Evolutionary conservation across 1,140 invertebrate genomes (phyloP).

Genomic region (Arion vulgaris): DNA sequence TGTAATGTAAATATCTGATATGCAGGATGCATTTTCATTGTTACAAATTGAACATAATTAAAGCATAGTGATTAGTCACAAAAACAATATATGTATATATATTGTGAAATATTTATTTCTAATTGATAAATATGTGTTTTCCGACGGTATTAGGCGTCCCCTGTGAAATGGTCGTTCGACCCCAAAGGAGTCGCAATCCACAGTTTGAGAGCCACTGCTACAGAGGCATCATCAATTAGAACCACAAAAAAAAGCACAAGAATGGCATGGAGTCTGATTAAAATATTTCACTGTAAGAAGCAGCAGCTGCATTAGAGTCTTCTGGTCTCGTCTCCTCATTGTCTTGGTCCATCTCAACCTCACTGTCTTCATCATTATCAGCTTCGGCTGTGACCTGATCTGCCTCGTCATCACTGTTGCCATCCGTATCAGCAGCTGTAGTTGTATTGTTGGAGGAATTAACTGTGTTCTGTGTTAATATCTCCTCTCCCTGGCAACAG

Average conservation of each 20-base stretch:
- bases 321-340: constrained; percentile 38
- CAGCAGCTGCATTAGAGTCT: constrained; percentile 26
- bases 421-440: constrained; percentile 23
- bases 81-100: too few species aligned
- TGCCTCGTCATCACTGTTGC: neutral
- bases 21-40: too few species aligned
- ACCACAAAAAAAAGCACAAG: neutral
- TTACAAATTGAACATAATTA: too few species aligned
- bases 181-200: too few species aligned
- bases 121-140: too few species aligned
- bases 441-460: neutral
- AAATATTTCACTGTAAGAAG: constrained; percentile 36
- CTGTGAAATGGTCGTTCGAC: too few species aligned
- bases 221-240: too few species aligned
- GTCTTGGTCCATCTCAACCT: neutral
- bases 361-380: constrained; percentile 29
- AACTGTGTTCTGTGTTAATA: constrained; percentile 17
- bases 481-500: constrained; percentile 31
- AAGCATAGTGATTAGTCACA: too few species aligned
- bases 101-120: too few species aligned
- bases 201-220: too few species aligned
- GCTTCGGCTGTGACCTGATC: neutral
- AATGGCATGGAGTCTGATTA: neutral
- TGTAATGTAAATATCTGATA: too few species aligned
- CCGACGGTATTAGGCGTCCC: too few species aligned